Conservation (phyloP, 2,113 vertebrate genomes). For the Eupsittula cactorum region DNA sequence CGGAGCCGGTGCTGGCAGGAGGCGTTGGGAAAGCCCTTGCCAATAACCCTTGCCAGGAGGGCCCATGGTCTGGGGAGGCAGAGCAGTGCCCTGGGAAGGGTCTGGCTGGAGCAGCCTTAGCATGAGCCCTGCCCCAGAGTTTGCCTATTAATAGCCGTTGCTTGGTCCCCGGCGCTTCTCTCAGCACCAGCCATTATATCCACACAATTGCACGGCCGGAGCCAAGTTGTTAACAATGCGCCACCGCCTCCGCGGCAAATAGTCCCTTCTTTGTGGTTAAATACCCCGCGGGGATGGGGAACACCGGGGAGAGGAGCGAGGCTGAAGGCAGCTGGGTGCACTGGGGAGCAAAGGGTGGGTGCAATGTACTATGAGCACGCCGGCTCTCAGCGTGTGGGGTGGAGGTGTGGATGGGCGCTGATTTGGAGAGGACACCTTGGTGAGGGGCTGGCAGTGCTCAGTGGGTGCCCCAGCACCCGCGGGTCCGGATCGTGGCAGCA, state of each 20-base stretch:
- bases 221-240: constrained; percentile 61
- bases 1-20: background rate
- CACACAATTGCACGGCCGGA: constrained; percentile 44
- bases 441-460: background rate
- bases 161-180: constrained; percentile 32
- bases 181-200: constrained; percentile 33
- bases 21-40: background rate
- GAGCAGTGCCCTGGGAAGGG: background rate
- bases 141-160: constrained; percentile 17
- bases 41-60: background rate
- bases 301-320: background rate
- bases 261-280: background rate
- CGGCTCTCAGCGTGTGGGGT: accelerated
- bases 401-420: accelerated
- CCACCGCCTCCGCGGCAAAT: background rate
- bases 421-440: background rate
- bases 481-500: accelerated
- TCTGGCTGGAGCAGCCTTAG: background rate
- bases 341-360: background rate
- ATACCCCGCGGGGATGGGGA: background rate
- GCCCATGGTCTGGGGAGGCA: background rate
- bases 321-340: background rate
- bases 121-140: accelerated
- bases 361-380: accelerated
- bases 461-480: accelerated